Base-by-base conservation (phyloP, 2,113 vertebrate genomes). In the Empidonax alnorum region DNA sequence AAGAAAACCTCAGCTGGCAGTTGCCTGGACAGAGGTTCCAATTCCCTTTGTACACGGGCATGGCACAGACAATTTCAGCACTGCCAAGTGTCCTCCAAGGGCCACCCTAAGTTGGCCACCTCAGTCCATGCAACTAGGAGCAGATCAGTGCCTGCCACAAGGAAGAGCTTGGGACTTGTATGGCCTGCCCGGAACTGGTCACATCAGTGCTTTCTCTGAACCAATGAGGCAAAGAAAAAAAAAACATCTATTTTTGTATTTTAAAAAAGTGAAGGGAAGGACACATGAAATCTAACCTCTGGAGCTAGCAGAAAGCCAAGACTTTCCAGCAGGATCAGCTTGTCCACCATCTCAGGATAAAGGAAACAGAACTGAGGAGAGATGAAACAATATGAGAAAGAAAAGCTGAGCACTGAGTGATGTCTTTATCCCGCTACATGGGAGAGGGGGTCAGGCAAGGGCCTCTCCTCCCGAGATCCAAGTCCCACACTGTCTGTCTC, bases 301-400 rank as follows among this genome's bases (percentile, higher is more conserved):
- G 35, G 41, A 55, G 84, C 87, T 53, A 98, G 98, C 14, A 97
- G 53, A 95, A 99, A 98, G 23, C 98, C 99, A 14, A 47, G 55
- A 3, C 95, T 92, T 84, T 99, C 99, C 96, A 99, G 94, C 58
- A 99, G 94, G 63, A 99, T 94, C 27, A 99, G 55, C 47, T 98
- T 97, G 24, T 99, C 98, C 92, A 99, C 98, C 98, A 99, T 98
- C 94, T 99, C 98, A 1, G 99, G 99, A 97, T 99, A 99, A 90
- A 98, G 44, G 23, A 98, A 98, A 75, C 98, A 97, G 84, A 99
- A 99, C 99, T 99, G 52, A 78, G 44, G 90, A 93, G 28, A 85
- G 22, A 94, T 30, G 23, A 84, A 89, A 92, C 42, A 84, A 42
- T 41, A 67, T 39, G 28, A 88, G 39, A 72, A 44, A 74, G 20